These are phyloP conservation scores for Chaetogeoica ovagalla DNA, from an alignment of 2,888 invertebrate genomes.

Conservation along the genomic window DNA sequence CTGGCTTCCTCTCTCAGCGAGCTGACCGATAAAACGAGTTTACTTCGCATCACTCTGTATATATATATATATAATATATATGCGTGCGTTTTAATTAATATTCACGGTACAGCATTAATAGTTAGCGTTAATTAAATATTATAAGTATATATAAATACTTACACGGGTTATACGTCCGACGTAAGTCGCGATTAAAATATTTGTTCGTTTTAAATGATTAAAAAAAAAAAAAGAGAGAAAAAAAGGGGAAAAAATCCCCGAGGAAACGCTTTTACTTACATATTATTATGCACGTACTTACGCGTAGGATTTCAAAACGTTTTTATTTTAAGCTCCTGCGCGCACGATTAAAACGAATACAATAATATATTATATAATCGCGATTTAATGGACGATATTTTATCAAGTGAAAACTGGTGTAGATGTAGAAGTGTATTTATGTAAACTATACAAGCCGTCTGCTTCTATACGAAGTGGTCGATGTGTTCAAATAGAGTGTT, in stretches of 20 bases:
- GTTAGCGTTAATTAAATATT: constrained; percentile 16
- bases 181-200: background rate
- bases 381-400: constrained; percentile 2
- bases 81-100: constrained; percentile 7
- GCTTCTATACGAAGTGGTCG: too few species aligned
- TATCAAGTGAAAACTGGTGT: background rate
- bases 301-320: background rate
- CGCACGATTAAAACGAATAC: background rate
- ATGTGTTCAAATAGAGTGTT: too few species aligned
- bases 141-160: background rate
- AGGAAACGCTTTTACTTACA: background rate
- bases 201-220: background rate
- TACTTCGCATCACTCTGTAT: background rate
- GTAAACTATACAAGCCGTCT: too few species aligned
- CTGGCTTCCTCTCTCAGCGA: too few species aligned
- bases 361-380: background rate
- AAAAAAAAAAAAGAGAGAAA: background rate
- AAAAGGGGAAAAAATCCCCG: background rate
- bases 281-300: background rate
- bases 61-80: too few species aligned
- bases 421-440: too few species aligned
- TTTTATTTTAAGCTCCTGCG: background rate
- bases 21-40: background rate
- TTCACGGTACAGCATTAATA: background rate
- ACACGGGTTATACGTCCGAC: background rate